Evolutionary conservation across 2,888 invertebrate genomes (phyloP), one percentile per base, ranked within the genome.

Genomic region (Tholera decimalis): DNA sequence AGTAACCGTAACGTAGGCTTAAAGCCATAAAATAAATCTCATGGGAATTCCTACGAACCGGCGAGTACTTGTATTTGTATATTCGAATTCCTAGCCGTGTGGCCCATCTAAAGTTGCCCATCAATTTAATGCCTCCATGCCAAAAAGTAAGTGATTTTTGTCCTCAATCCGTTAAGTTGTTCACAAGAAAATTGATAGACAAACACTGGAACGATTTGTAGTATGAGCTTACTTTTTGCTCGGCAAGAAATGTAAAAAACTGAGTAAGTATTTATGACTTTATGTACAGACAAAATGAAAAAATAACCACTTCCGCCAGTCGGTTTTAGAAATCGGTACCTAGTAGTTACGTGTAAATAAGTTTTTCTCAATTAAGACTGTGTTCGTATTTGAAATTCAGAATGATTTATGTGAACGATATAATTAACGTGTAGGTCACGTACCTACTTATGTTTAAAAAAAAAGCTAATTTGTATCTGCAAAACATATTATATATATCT

Each of bases 331-430:
- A 47, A 4, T 46, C 22, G 15, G n/a, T 57, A 46, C 1, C 28
- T 18, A 30, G 24, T 18, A 20, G 13, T 18, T 64, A 13, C 30
- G 24, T 41, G 24, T 33, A 13, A 5, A n/a, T 26, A n/a, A 3
- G 62, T 41, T 62, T 63, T 64, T 41, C 9, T 39, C 13, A 13
- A 26, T 24, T 46, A 46, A 15, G 15, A n/a, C 26, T 41, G 1
- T 37, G 18, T 22, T 22, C 7, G 22, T 30, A 24, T 47, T 24
- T 24, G n/a, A 30, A 46, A 46, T 28, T 37, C 11, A 43, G 15
- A 13, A 56, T 20, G 20, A 54, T 54, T 39, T 22, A 53, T 26
- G 39, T 2, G 5, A 7, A 35, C 6, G 1, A 26, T 2, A 3
- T 4, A 20, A 9, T 53, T 7, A 7, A 43, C 4, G 41, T 20